Base-by-base conservation (phyloP, 2,797 vertebrate species). In the Molossus molossus region DNA sequence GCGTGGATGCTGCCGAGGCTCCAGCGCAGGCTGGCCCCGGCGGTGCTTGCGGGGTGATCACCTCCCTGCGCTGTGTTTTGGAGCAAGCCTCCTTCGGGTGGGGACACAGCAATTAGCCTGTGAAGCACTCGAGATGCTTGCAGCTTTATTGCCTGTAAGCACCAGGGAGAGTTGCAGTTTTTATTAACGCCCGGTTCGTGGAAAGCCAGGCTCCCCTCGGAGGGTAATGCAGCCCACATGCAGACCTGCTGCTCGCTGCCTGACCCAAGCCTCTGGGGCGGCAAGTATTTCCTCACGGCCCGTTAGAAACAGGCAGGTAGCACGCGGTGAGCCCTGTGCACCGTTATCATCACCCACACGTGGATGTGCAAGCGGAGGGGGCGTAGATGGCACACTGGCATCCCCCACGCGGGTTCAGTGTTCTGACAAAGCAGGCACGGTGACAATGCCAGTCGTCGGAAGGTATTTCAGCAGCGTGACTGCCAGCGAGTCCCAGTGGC, bases 191-290 rank as follows among this genome's bases (percentile, higher is more conserved):
- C 97, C 91, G 96, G 96, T 96, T 92, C 97, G 97, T 97, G 96
- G 97, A 97, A 96, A 97, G 97, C 96, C 97, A 96, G 97, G 95
- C 97, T 97, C 95, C 58, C 64, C 96, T 94, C 92, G 62, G 94
- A 95, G 94, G 96, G 65, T 97, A 97, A 98, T 96, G 97, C 93
- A 97, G 97, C 92, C 97, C 98, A 98, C 97, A 98, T 96, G 97
- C 92, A 76, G 92, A 96, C 40, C 14, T 70, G 96, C 92, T 96
- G 97, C 98, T 96, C 95, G 97, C 58, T 87, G 97, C 62, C 94
- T 98, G 64, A 76, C 96, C 96, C 98, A 96, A 98, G 97, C 97
- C 97, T 91, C 98, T 97, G 97, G 98, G 98, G 98, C 95, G 97
- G 98, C 97, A 33, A 96, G 96, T 96, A 96, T 98, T 97, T 98